Evolutionary conservation across 92 coral and sea anemone species (phyloP).

Genomic region (Paramuricea clavata): DNA sequence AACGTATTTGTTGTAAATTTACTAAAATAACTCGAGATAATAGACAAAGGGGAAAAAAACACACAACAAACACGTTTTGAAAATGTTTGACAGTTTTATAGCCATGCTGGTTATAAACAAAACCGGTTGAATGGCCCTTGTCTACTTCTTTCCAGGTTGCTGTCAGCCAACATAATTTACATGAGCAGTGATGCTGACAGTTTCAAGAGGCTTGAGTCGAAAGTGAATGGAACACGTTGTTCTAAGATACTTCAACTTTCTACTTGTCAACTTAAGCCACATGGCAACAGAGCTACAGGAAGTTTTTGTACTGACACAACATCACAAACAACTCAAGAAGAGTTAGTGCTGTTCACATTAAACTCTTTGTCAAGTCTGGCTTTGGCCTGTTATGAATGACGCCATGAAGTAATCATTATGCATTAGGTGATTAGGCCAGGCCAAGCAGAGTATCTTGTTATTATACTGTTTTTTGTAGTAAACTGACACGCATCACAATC

Average conservation of each 20-base stretch:
- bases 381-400: no score
- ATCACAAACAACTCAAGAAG: no score
- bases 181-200: slow-evolving; percentile 36
- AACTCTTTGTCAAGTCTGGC: no score
- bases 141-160: slow-evolving; percentile 6
- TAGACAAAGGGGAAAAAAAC: not conserved
- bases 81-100: slow-evolving; percentile 20
- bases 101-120: slow-evolving; percentile 27
- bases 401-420: no score
- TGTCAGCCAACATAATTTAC: slow-evolving; percentile 12
- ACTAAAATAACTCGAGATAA: not conserved
- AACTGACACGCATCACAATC: no score
- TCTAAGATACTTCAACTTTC: not conserved
- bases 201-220: slow-evolving; percentile 33
- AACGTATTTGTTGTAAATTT: no score
- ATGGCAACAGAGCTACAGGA: not conserved
- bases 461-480: no score
- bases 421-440: no score
- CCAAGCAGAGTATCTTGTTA: no score
- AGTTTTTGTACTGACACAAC: no score
- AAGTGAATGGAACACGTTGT: slow-evolving; percentile 29
- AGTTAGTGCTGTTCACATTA: no score
- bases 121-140: slow-evolving; percentile 33
- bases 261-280: not conserved
- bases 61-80: not conserved